Percentiles rank a stretch among this genome's conserved stretches.
Evolutionary conservation across 92 coral and sea anemone genomes (phyloP).

Genomic region (Isaurus tuberculatus): DNA sequence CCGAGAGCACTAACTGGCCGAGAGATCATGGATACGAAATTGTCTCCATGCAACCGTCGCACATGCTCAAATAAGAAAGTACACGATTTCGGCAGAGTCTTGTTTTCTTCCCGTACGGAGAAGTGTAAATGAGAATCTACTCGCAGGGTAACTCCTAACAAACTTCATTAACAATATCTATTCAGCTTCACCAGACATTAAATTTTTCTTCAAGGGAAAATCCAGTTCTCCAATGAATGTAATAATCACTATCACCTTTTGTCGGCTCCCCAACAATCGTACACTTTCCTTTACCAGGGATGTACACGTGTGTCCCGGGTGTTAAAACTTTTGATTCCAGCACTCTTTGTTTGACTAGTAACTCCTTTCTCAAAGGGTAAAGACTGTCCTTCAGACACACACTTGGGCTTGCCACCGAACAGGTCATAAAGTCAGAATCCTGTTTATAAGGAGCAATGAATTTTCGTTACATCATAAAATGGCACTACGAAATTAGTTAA

Average conservation of each 20-base stretch:
- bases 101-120: too few relatives aligned
- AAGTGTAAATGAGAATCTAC: too few relatives aligned
- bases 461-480: background rate
- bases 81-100: too few relatives aligned
- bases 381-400: constrained; percentile 80
- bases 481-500: background rate
- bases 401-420: constrained; percentile 70
- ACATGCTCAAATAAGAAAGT: too few relatives aligned
- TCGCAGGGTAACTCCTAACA: too few relatives aligned
- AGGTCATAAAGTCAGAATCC: constrained; percentile 60
- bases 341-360: constrained; percentile 47
- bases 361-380: constrained; percentile 81
- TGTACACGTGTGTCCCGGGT: constrained; percentile 26
- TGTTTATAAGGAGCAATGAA: background rate
- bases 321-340: background rate
- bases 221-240: too few relatives aligned
- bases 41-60: too few relatives aligned
- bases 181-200: too few relatives aligned
- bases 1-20: too few relatives aligned
- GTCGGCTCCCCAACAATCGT: constrained; percentile 1
- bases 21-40: too few relatives aligned
- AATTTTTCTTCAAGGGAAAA: too few relatives aligned
- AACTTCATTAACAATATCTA: too few relatives aligned
- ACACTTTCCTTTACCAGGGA: constrained; percentile 19
- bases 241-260: background rate